Conservation (phyloP, 2,797 vertebrate genomes). For the Notolabrus celidotus region DNA sequence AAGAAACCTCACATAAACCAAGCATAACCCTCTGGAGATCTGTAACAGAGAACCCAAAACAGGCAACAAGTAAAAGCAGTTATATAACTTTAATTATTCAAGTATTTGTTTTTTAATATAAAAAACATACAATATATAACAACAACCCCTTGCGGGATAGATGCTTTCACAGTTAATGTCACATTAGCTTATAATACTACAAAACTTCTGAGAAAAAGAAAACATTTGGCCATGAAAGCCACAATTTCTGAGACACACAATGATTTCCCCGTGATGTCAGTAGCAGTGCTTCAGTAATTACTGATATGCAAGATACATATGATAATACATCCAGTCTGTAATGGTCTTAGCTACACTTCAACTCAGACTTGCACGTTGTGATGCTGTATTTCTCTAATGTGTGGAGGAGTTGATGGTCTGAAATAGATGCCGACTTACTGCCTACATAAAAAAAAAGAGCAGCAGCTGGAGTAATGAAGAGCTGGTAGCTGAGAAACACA, state of each 20-base stretch:
- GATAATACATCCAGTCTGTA: constrained; percentile 64
- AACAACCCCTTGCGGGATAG: constrained; percentile 76
- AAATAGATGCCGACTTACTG: constrained; percentile 72
- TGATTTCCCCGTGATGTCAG: constrained; percentile 53
- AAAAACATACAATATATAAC: constrained; percentile 84
- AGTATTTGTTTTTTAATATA: constrained; percentile 83
- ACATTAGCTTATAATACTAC: constrained; percentile 80
- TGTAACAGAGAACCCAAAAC: constrained; percentile 23
- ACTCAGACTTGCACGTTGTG: constrained; percentile 64
- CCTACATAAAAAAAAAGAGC: constrained; percentile 65
- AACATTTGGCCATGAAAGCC: constrained; percentile 63
- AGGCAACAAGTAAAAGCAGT: constrained; percentile 61
- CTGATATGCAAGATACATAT: constrained; percentile 57
- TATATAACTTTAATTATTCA: constrained; percentile 77
- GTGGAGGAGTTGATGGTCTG: constrained; percentile 59
- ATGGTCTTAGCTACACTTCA: constrained; percentile 67
- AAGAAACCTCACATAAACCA: not conserved
- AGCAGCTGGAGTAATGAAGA: constrained; percentile 69
- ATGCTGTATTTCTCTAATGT: constrained; percentile 61
- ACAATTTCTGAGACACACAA: constrained; percentile 70
- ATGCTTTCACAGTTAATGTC: constrained; percentile 85
- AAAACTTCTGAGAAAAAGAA: constrained; percentile 67
- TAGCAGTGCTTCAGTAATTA: constrained; percentile 63
- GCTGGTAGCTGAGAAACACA: constrained; percentile 55
- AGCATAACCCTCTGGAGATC: not conserved